phyloP scores from a whole-genome alignment of 2,113 vertebrate species.

The Tretioscincus oriximinensis region DNA sequence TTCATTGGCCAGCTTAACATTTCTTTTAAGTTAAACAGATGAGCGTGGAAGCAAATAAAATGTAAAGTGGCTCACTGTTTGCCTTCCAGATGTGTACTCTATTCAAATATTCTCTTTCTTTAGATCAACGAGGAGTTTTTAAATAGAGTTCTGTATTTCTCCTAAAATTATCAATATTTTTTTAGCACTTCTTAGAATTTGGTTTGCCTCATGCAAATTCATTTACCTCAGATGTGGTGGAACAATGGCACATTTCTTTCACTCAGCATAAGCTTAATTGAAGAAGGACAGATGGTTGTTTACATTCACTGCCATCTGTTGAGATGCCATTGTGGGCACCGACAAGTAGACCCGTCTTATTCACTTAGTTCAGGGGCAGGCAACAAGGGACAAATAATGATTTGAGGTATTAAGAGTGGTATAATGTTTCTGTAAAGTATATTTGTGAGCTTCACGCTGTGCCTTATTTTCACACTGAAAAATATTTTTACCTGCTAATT shows the following conservation, averaged over 20 bases:
- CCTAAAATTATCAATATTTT: not conserved
- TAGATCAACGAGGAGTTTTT: not conserved
- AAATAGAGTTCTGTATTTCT: not conserved
- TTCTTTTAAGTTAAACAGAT: not conserved
- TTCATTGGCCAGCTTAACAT: not conserved
- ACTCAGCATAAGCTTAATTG: conserved; percentile 10
- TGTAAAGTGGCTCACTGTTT: not conserved
- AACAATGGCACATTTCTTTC: not conserved
- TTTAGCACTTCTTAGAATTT: not conserved
- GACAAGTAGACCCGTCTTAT: conserved; percentile 10
- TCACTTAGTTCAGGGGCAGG: not conserved
- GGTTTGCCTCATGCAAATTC: conserved; percentile 2
- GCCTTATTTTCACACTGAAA: not conserved
- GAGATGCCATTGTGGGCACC: conserved; percentile 1
- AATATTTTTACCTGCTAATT: not conserved
- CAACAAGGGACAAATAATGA: not conserved
- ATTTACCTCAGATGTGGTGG: conserved; percentile 3
- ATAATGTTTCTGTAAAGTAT: not conserved
- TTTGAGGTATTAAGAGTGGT: not conserved
- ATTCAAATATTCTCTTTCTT: not conserved
- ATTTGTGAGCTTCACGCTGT: not conserved
- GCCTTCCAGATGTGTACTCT: not conserved
- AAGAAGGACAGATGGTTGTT: conserved; percentile 5
- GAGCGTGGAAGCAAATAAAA: not conserved
- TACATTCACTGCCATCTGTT: not conserved